Base-by-base conservation (phyloP, 2,797 vertebrate species). In the Channallabes apus region DNA sequence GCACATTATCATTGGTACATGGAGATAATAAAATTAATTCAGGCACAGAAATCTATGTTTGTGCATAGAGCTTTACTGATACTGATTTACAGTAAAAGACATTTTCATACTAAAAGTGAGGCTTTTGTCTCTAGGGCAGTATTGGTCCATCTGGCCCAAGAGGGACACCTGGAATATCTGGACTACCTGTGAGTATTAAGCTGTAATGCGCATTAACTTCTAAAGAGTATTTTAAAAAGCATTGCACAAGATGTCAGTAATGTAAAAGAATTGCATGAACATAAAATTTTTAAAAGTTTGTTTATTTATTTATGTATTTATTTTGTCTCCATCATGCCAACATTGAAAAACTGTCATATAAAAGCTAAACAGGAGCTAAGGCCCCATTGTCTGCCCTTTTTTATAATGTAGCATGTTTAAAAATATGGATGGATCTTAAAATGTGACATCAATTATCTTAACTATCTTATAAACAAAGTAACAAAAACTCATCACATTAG, bases 131-230 rank as follows among this genome's bases (percentile, higher is more conserved):
- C 9, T 71, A 98, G 97, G 97, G 97, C 32, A 91, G 93, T 84
- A 89, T 90, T 58, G 97, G 97, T 27, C 88, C 56, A 2, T 72
- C 91, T 0, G 97, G 97, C 8, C 84, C 82, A 0, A 88, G 86
- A 83, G 97, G 97, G 6, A 68, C 76, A 5, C 78, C 91, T 1
- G 97, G 97, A 20, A 88, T 92, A 80, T 95, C 94, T 0, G 97
- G 97, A 67, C 80, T 91, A 14, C 95, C 90, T 76, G 97, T 97
- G 93, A 94, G 95, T 93, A 51, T 67, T 8, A 56, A 1, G 59
- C 77, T 56, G 67, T 85, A 24, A 32, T 3, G 72, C n/a, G 6
- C 27, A 22, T 56, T 7, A 6, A 54, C 14, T 22, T 9, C 46
- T 76, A n/a, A 51, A 54, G 15, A 69, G 41, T 67, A 24, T 35